Conservation (phyloP, 2,888 invertebrate genomes). For the Apoda limacodes region DNA sequence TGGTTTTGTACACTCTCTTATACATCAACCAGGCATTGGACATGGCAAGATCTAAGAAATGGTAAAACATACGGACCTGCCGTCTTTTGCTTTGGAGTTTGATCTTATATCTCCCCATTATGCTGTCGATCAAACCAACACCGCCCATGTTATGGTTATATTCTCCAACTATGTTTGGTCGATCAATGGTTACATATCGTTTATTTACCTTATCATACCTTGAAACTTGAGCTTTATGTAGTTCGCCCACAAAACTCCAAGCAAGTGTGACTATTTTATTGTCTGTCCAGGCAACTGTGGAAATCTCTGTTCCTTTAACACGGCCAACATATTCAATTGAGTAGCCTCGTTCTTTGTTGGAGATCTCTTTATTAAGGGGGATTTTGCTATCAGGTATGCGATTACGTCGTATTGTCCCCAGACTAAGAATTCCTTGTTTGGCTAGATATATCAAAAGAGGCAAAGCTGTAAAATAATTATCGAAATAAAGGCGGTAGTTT, state of each 20-base stretch:
- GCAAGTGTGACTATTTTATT: constrained; percentile 30
- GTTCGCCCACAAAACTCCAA: constrained; percentile 27
- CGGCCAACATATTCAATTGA: constrained; percentile 18
- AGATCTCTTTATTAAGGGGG: constrained; percentile 21
- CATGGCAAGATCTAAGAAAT: constrained; percentile 24
- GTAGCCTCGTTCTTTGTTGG: constrained; percentile 19
- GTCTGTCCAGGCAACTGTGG: constrained; percentile 28
- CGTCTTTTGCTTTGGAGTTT: constrained; percentile 19
- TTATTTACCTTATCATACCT: constrained; percentile 18
- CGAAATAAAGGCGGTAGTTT: constrained; percentile 25
- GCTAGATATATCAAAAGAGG: constrained; percentile 22
- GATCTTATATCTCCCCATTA: constrained; percentile 20
- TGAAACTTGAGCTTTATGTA: constrained; percentile 19
- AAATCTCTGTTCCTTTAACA: constrained; percentile 19
- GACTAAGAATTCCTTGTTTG: constrained; percentile 20
- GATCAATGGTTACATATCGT: constrained; percentile 19
- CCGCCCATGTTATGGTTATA: constrained; percentile 25
- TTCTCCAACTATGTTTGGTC: constrained; percentile 21
- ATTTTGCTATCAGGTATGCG: constrained; percentile 26
- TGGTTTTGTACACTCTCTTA: constrained; percentile 10
- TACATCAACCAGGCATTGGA: constrained; percentile 25
- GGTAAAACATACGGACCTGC: constrained; percentile 26
- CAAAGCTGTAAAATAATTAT: constrained; percentile 24
- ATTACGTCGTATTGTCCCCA: constrained; percentile 22
- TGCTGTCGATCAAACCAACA: constrained; percentile 23